These are phyloP conservation scores for Ichneumoninae sp. DNA, from an alignment of 2,888 invertebrate genomes.

Conservation along the genomic window DNA sequence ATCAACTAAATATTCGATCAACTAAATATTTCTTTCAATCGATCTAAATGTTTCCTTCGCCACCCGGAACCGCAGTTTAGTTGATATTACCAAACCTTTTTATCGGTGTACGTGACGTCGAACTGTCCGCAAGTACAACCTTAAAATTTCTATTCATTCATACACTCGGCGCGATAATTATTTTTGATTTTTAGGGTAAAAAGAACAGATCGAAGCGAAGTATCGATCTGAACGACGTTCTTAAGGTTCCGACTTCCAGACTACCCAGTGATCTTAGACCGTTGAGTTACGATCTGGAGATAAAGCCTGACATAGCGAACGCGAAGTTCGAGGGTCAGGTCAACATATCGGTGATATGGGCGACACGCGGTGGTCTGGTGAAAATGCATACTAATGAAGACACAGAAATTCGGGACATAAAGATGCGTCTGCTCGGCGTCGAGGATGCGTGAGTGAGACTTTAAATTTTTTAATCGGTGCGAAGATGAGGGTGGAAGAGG, in stretches of 20 bases:
- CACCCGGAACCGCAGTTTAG: too few species aligned
- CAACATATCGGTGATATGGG: slow-evolving; percentile 89
- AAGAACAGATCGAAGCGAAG: slow-evolving; percentile 84
- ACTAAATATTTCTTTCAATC: too few species aligned
- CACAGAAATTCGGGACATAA: slow-evolving; percentile 86
- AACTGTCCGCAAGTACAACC: too few species aligned
- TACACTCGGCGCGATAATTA: slow-evolving; percentile 1
- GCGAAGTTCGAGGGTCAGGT: slow-evolving; percentile 89
- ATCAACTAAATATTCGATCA: too few species aligned
- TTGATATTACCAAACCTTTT: too few species aligned
- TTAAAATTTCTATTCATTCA: background rate
- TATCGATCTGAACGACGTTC: slow-evolving; percentile 90
- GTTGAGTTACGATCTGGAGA: slow-evolving; percentile 87
- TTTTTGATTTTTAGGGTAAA: slow-evolving; percentile 35
- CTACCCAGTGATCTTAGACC: slow-evolving; percentile 88
- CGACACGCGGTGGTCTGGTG: slow-evolving; percentile 87
- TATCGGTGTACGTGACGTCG: too few species aligned
- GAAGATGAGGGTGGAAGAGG: background rate
- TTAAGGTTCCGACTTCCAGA: slow-evolving; percentile 88
- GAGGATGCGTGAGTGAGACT: slow-evolving; percentile 79
- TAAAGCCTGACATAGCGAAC: slow-evolving; percentile 89
- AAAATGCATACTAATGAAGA: slow-evolving; percentile 89
- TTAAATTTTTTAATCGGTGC: slow-evolving; percentile 31
- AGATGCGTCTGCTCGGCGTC: slow-evolving; percentile 80
- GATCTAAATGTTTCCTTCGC: too few species aligned